Percentiles rank a stretch among this genome's conserved stretches.
Conservation (phyloP, 1,140 invertebrate species). For the Zaprionus gabonicus region DNA sequence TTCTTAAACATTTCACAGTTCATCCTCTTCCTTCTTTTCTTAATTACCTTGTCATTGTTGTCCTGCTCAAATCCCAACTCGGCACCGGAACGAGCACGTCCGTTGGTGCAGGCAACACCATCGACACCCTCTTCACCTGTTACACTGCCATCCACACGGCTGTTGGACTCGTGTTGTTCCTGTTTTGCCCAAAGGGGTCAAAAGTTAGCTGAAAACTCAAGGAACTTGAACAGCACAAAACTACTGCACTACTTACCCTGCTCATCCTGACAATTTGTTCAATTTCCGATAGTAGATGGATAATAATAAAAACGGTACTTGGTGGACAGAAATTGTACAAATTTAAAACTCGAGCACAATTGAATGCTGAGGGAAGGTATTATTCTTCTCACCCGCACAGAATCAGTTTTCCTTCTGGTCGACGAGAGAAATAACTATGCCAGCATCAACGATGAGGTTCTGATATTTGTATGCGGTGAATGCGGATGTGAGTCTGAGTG, state of each 20-base stretch:
- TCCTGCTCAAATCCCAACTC: conserved; percentile 57
- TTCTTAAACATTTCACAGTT: neutral
- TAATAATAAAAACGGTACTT: neutral
- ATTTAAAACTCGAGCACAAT: conserved; percentile 19
- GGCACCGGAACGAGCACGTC: conserved; percentile 47
- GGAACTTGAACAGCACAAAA: neutral
- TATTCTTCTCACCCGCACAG: conserved; percentile 36
- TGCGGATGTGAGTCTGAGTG: neutral
- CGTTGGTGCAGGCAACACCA: conserved; percentile 65
- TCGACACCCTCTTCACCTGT: conserved; percentile 32
- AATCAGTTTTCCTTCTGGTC: conserved; percentile 25
- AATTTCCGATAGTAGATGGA: conserved; percentile 92
- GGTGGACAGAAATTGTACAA: conserved; percentile 18
- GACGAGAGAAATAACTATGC: neutral
- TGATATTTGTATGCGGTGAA: conserved; percentile 26
- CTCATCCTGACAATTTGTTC: conserved; percentile 97
- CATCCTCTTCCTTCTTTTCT: neutral
- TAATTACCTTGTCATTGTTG: conserved; percentile 79
- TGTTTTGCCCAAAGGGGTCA: conserved; percentile 30
- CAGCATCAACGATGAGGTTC: conserved; percentile 24
- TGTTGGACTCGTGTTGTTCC: conserved; percentile 84
- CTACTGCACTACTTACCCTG: conserved; percentile 89
- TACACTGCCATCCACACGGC: conserved; percentile 59
- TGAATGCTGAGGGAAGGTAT: conserved; percentile 29
- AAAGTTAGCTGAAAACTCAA: conserved; percentile 14